Evolutionary conservation across 1,140 invertebrate genomes (phyloP).

Genomic region (Bactericera cockerelli): DNA sequence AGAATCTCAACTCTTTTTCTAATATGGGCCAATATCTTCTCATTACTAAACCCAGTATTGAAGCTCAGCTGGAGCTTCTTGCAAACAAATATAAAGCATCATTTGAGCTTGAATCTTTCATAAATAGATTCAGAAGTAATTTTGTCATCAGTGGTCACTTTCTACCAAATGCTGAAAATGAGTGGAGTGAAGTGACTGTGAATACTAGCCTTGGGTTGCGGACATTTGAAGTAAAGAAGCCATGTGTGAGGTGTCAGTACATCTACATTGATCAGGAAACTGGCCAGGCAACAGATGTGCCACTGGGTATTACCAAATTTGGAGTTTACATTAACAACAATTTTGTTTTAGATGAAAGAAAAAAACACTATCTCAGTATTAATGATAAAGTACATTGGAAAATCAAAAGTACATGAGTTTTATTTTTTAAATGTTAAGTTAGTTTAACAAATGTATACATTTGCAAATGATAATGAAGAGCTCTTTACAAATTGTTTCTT

Average conservation of each 20-base stretch:
- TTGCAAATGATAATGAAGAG: no score
- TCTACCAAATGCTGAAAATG: constrained; percentile 39
- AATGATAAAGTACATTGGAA: no score
- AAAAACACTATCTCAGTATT: neutral
- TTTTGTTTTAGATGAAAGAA: neutral
- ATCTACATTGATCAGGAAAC: constrained; percentile 79
- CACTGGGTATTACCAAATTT: constrained; percentile 63
- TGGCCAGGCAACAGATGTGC: constrained; percentile 62
- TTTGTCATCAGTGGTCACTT: constrained; percentile 32
- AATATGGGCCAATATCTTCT: constrained; percentile 82
- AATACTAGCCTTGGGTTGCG: constrained; percentile 15
- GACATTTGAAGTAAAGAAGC: constrained; percentile 47
- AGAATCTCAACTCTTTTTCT: constrained; percentile 44
- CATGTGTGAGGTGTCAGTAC: constrained; percentile 83
- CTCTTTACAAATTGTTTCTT: no score
- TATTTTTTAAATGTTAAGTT: no score
- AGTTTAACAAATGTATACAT: no score
- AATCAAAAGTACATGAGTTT: no score
- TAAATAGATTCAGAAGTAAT: constrained; percentile 40
- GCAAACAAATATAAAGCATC: neutral
- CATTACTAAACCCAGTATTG: constrained; percentile 56
- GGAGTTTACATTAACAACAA: constrained; percentile 48
- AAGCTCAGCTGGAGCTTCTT: constrained; percentile 38
- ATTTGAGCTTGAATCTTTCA: constrained; percentile 30
- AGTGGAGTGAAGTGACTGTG: constrained; percentile 51